These are phyloP conservation scores for Melipona beecheii DNA, from an alignment of 2,888 invertebrate genomes.

Conservation along the genomic window DNA sequence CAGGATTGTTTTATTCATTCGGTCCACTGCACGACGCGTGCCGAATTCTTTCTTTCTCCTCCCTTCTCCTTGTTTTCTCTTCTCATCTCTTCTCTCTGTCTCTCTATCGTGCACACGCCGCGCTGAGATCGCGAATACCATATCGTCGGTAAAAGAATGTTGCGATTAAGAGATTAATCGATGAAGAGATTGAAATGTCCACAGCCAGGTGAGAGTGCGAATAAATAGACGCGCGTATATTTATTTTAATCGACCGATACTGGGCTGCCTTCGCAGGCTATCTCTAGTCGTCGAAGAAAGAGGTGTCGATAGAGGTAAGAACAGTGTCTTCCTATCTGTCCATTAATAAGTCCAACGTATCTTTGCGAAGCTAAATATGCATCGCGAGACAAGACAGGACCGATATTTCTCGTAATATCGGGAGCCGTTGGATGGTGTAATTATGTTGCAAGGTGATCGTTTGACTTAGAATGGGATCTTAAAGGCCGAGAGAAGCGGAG, in stretches of 20 bases:
- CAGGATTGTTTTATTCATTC: conserved; percentile 82
- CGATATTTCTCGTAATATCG: neutral
- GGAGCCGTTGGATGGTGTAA: no score
- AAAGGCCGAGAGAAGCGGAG: conserved; percentile 4
- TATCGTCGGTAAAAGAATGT: neutral
- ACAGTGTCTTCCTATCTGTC: neutral
- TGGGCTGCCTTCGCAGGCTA: neutral
- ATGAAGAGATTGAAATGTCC: conserved; percentile 22
- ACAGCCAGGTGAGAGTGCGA: neutral
- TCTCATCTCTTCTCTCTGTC: neutral
- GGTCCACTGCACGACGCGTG: conserved; percentile 73
- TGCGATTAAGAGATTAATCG: conserved; percentile 32
- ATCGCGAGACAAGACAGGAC: neutral
- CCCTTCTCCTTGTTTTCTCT: neutral
- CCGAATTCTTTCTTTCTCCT: conserved; percentile 31
- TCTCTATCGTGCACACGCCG: neutral
- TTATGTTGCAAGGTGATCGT: neutral
- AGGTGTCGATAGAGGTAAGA: neutral
- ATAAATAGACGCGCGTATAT: conserved; percentile 11
- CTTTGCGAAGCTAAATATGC: neutral
- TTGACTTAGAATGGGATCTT: neutral
- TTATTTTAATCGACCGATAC: conserved; percentile 51
- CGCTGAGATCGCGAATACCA: neutral
- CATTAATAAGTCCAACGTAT: neutral
- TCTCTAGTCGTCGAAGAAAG: neutral